A percentile compares a stretch with the other conserved stretches of the same genome.
Conservation (phyloP, 2,113 vertebrate genomes). For the Ophthalmolycus amberensis region DNA sequence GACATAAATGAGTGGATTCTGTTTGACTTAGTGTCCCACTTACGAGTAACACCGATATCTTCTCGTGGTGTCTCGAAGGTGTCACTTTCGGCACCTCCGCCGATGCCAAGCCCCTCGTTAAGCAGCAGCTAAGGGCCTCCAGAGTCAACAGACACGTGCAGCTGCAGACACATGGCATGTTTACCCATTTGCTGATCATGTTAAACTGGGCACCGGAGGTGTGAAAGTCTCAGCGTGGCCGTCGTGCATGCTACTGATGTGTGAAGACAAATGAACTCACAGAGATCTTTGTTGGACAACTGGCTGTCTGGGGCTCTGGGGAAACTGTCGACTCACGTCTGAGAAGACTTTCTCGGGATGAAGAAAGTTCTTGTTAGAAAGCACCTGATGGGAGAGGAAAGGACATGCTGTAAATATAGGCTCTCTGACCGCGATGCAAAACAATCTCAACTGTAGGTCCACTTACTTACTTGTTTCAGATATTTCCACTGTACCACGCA, state of each 20-base stretch:
- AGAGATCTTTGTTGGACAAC: slow-evolving; percentile 20
- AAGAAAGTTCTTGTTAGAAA: not conserved
- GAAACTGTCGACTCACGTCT: not conserved
- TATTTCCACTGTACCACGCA: no score
- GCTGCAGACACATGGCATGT: slow-evolving; percentile 72
- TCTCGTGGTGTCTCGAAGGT: slow-evolving; percentile 37
- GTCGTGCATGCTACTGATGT: slow-evolving; percentile 1
- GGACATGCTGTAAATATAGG: not conserved
- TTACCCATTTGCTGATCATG: slow-evolving; percentile 65
- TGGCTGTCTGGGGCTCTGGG: not conserved
- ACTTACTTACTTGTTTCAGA: not conserved
- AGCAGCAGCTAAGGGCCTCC: slow-evolving; percentile 27
- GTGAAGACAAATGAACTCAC: slow-evolving; percentile 5
- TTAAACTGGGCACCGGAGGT: slow-evolving; percentile 47
- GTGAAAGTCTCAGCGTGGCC: slow-evolving; percentile 50
- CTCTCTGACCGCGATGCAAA: not conserved
- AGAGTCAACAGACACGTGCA: slow-evolving; percentile 69
- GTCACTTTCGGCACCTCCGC: slow-evolving; percentile 65
- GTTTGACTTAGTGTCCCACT: not conserved
- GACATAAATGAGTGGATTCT: not conserved
- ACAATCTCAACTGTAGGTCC: not conserved
- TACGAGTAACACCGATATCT: slow-evolving; percentile 20
- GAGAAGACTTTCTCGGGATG: not conserved
- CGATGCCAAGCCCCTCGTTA: slow-evolving; percentile 20
- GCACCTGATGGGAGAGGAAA: not conserved